Conservation (phyloP, 2,888 invertebrate genomes). For the Nymphalis c-album region DNA sequence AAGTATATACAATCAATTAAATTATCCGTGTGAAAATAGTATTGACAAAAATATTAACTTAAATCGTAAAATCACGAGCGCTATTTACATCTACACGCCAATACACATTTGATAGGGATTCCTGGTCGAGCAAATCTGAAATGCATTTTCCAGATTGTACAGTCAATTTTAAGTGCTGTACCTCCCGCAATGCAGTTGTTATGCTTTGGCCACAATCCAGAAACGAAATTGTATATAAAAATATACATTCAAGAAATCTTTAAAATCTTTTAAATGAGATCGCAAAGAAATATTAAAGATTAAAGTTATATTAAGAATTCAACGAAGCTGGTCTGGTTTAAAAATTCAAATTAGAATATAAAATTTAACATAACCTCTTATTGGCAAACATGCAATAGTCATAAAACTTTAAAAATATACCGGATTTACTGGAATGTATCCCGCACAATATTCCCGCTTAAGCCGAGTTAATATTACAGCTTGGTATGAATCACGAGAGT, state of each 20-base stretch:
- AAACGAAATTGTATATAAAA: slow-evolving; percentile 69
- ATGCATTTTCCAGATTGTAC: slow-evolving; percentile 29
- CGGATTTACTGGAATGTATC: slow-evolving; percentile 20
- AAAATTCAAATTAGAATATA: slow-evolving; percentile 45
- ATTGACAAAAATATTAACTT: neutral
- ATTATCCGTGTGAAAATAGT: neutral
- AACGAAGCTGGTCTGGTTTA: slow-evolving; percentile 36
- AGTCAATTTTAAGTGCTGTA: slow-evolving; percentile 39
- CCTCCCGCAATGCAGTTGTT: slow-evolving; percentile 65
- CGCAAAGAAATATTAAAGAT: slow-evolving; percentile 35
- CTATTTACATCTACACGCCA: slow-evolving; percentile 15
- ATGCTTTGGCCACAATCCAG: slow-evolving; percentile 69
- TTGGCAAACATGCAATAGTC: slow-evolving; percentile 39
- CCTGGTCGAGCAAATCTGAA: slow-evolving; percentile 32
- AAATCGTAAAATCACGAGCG: neutral
- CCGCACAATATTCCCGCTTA: slow-evolving; percentile 5
- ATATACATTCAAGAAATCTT: slow-evolving; percentile 63
- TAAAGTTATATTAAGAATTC: slow-evolving; percentile 35
- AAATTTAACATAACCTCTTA: slow-evolving; percentile 41
- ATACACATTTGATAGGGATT: slow-evolving; percentile 26
- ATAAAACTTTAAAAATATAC: slow-evolving; percentile 40
- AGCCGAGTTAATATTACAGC: slow-evolving; percentile 1
- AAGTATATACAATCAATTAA: neutral
- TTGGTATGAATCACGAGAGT: slow-evolving; percentile 25
- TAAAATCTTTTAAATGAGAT: slow-evolving; percentile 44